These are phyloP conservation scores for Sebastes hopkinsi DNA, from an alignment of 2,797 vertebrate species.

Conservation along the genomic window DNA sequence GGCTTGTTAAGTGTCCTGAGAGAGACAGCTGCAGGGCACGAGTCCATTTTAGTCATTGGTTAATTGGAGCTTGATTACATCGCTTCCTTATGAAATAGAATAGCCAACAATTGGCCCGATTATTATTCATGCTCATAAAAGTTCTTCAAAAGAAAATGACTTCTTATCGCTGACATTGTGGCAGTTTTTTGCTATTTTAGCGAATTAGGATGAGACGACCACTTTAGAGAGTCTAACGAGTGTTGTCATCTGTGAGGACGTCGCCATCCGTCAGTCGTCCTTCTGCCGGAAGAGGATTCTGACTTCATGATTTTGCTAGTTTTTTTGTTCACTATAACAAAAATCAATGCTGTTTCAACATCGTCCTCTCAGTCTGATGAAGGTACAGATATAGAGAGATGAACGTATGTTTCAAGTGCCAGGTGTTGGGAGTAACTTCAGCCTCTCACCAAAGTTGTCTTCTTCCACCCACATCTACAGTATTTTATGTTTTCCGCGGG, in stretches of 20 bases:
- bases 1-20: constrained; percentile 62
- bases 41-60: constrained; percentile 78
- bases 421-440: constrained; percentile 10
- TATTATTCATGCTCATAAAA: constrained; percentile 75
- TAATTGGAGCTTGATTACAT: constrained; percentile 82
- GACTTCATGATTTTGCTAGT: constrained; percentile 44
- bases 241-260: constrained; percentile 45
- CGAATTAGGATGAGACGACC: constrained; percentile 32
- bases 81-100: constrained; percentile 71
- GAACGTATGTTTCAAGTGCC: constrained; percentile 69
- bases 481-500: background rate
- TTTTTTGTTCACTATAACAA: constrained; percentile 83
- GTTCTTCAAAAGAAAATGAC: constrained; percentile 78
- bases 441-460: background rate
- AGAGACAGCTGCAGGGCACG: constrained; percentile 67
- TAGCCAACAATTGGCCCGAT: constrained; percentile 71
- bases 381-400: constrained; percentile 5
- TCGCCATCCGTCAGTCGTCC: constrained; percentile 51
- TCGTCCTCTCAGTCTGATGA: constrained; percentile 77
- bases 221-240: constrained; percentile 47
- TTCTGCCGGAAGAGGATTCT: constrained; percentile 3
- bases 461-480: constrained; percentile 15
- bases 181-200: constrained; percentile 63
- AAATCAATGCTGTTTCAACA: constrained; percentile 84
- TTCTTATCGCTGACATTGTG: constrained; percentile 68